Percentiles rank a stretch among this genome's conserved stretches.
These are phyloP conservation scores for Dendrolimus kikuchii DNA, from an alignment of 1,140 invertebrate genomes.

Conservation along the genomic window DNA sequence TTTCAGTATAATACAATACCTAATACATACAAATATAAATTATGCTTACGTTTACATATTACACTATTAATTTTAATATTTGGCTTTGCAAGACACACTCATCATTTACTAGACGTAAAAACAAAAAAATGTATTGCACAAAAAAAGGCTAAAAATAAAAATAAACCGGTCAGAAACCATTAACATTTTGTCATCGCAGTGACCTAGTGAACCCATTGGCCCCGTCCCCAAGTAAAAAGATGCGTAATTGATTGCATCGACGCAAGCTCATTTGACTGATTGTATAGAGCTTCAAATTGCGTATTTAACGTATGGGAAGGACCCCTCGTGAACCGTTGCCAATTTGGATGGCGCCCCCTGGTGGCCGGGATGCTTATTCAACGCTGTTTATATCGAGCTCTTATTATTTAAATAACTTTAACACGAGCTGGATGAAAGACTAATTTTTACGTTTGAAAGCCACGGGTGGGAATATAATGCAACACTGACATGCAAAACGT, in stretches of 20 bases:
- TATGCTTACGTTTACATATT: no score
- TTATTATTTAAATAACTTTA: slow-evolving; percentile 26
- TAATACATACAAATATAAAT: no score
- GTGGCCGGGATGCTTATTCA: slow-evolving; percentile 19
- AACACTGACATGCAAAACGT: no score
- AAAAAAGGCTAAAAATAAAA: slow-evolving; percentile 4
- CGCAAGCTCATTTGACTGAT: slow-evolving; percentile 64
- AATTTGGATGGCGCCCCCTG: slow-evolving; percentile 51
- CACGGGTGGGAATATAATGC: no score
- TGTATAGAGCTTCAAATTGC: slow-evolving; percentile 60
- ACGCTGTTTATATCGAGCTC: slow-evolving; percentile 46
- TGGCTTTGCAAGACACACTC: not conserved
- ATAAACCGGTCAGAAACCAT: slow-evolving; percentile 3
- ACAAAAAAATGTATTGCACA: slow-evolving; percentile 2
- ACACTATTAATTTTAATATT: no score
- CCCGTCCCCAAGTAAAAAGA: slow-evolving; percentile 45
- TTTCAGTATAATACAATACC: no score
- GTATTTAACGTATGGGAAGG: slow-evolving; percentile 65
- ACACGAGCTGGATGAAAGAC: not conserved
- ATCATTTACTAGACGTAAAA: not conserved
- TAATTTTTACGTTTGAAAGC: not conserved
- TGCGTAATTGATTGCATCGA: slow-evolving; percentile 64
- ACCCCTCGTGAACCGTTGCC: slow-evolving; percentile 60
- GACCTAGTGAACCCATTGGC: slow-evolving; percentile 41
- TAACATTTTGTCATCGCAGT: slow-evolving; percentile 17